phyloP scores from a whole-genome alignment of 2,888 invertebrate species.

The Thysanoteuthis rhombus region DNA sequence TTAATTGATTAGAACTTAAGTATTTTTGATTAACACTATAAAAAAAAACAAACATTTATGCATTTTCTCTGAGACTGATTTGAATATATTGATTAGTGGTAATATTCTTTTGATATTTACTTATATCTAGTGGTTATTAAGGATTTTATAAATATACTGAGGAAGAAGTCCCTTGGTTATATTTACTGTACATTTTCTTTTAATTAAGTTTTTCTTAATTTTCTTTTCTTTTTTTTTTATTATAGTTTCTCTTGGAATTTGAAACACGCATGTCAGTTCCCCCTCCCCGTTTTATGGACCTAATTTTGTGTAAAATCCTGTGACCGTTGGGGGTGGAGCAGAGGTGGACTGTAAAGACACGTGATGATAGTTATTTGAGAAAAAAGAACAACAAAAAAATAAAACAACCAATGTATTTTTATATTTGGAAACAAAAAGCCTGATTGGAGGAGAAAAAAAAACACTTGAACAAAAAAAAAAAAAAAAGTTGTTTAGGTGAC shows the following conservation, averaged over 20 bases:
- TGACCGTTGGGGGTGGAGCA: neutral
- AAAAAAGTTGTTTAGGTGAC: no score
- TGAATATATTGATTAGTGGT: neutral
- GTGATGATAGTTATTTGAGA: neutral
- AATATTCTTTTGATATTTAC: neutral
- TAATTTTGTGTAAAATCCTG: neutral
- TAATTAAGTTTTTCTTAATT: no score
- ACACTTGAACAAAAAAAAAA: no score
- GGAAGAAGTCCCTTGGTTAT: neutral
- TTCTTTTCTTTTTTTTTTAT: no score
- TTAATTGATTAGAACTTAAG: no score
- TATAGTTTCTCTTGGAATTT: no score
- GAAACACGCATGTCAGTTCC: neutral
- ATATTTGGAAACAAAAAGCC: no score
- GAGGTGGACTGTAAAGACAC: neutral
- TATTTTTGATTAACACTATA: no score
- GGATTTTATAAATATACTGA: neutral
- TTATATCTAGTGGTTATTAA: no score
- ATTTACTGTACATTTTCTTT: neutral
- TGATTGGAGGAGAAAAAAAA: neutral
- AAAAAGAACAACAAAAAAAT: no score
- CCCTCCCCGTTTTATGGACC: neutral
- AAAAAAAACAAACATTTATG: no score
- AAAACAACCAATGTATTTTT: no score
- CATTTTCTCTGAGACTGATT: neutral